These are phyloP conservation scores for Rousettus madagascariensis DNA, from an alignment of 2,797 vertebrate species.

Conservation along the genomic window DNA sequence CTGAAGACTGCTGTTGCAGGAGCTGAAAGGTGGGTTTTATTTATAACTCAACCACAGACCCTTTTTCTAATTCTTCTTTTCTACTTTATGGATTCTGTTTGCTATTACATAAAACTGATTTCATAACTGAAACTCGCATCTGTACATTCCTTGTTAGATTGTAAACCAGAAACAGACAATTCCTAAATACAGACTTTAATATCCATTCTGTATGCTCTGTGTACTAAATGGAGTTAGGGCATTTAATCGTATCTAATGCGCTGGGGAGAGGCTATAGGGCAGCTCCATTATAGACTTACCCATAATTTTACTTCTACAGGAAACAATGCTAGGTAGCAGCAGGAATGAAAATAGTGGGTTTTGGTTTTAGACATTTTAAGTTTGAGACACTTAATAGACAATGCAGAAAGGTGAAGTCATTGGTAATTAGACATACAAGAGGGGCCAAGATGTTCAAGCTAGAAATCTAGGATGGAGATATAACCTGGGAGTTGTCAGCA, in stretches of 20 bases:
- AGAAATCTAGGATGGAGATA: not conserved
- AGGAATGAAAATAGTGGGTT: not conserved
- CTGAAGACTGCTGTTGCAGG: not conserved
- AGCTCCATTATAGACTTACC: not conserved
- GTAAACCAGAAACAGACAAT: not conserved
- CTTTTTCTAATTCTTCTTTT: not conserved
- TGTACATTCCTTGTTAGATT: not conserved
- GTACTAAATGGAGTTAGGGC: not conserved
- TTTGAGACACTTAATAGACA: not conserved
- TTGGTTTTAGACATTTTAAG: not conserved
- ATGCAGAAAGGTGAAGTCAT: not conserved
- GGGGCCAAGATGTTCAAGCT: not conserved
- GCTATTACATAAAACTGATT: constrained; percentile 2
- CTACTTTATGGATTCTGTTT: not conserved
- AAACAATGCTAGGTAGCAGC: not conserved
- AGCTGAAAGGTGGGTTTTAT: not conserved
- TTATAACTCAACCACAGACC: not conserved
- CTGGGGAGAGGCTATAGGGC: not conserved
- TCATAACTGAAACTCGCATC: not conserved
- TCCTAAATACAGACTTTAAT: not conserved
- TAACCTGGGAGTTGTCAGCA: not conserved
- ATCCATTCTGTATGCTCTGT: not conserved
- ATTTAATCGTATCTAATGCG: not conserved
- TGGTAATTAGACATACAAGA: not conserved
- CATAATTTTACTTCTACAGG: not conserved